These are phyloP conservation scores for Phallusia fumigata DNA, from an alignment of 23 tunicate genomes.

Conservation along the genomic window DNA sequence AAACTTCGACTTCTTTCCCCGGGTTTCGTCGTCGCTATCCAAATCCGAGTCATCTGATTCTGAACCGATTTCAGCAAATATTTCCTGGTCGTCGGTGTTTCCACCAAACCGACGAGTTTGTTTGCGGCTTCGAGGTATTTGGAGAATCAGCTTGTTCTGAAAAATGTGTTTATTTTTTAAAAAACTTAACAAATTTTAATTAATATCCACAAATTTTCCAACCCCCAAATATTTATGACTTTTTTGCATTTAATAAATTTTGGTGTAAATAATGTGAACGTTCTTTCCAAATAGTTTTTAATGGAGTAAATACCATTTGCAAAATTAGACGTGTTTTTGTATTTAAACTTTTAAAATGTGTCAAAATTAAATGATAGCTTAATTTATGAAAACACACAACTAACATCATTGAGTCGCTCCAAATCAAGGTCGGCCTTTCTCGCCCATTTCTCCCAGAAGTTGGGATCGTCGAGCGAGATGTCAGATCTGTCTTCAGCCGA, in stretches of 20 bases:
- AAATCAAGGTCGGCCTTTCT: slow-evolving; percentile 96
- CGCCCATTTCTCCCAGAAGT: slow-evolving; percentile 99
- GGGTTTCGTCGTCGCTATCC: slow-evolving; percentile 63
- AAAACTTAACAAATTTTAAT: too few species aligned
- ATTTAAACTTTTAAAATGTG: too few species aligned
- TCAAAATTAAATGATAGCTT: too few species aligned
- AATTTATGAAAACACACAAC: slow-evolving; percentile 14
- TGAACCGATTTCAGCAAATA: slow-evolving; percentile 94
- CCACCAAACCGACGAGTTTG: slow-evolving; percentile 96
- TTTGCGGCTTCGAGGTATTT: slow-evolving; percentile 84
- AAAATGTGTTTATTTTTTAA: too few species aligned
- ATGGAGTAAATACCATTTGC: too few species aligned
- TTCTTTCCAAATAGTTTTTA: too few species aligned
- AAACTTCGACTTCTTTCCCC: slow-evolving; percentile 56
- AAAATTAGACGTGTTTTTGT: too few species aligned
- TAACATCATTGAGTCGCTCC: slow-evolving; percentile 76
- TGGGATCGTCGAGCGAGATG: slow-evolving; percentile 93
- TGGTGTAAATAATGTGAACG: too few species aligned
- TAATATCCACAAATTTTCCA: too few species aligned
- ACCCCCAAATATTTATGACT: too few species aligned
- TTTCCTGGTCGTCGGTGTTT: slow-evolving; percentile 75
- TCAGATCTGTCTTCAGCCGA: slow-evolving; percentile 80
- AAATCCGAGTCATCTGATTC: slow-evolving; percentile 95
- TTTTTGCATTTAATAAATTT: too few species aligned
- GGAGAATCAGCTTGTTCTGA: slow-evolving; percentile 93